Evolutionary conservation across 2,113 vertebrate species (phyloP), one percentile per base, ranked within the genome.

Genomic region (Ranitomeya variabilis): DNA sequence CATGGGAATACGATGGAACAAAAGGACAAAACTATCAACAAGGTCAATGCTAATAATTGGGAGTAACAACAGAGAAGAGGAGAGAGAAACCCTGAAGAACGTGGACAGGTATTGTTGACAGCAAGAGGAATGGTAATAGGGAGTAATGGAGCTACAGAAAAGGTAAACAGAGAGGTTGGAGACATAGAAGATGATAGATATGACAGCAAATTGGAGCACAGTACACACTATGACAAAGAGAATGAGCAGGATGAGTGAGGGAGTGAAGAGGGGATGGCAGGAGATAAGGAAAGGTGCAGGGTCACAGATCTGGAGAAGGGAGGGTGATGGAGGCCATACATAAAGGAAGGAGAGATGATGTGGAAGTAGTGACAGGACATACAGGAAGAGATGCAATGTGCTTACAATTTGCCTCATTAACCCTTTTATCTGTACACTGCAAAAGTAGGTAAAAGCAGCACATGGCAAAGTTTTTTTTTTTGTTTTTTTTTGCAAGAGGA

Each of bases 331-430:
- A 84, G 52, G 45, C 82, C 7, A 7, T 16, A 16, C 19, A 16
- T 19, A 69, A 45, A 71, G 82, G 82, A 84, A 84, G 82, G 60
- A n/a, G 82, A 71, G 45, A 54, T 69, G 81, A 69, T 55, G 55
- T 69, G 82, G 82, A 84, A 84, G 66, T 8, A 26, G 37, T 84
- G 51, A 83, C 37, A 66, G 19, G 23, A 84, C 51, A 84, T 69
- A 69, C 82, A 84, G 82, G 82, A 84, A 84, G 66, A 71, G 12
- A 71, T 69, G 51, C 64, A 69, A 84, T 83, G 81, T 83, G 62
- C 19, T 84, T 69, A 84, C 82, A 84, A 71, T 69, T 31, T 84
- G n/a, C 14, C 64, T 10, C 51, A 26, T 84, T 84, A 69, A 84
- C 51, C 66, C 82, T 55, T 83, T 84, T 12, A 79, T 51, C 31